A percentile compares a stretch with the other conserved stretches of the same genome.
Conservation (phyloP, 2,888 invertebrate species). For the Molorchus minor region DNA sequence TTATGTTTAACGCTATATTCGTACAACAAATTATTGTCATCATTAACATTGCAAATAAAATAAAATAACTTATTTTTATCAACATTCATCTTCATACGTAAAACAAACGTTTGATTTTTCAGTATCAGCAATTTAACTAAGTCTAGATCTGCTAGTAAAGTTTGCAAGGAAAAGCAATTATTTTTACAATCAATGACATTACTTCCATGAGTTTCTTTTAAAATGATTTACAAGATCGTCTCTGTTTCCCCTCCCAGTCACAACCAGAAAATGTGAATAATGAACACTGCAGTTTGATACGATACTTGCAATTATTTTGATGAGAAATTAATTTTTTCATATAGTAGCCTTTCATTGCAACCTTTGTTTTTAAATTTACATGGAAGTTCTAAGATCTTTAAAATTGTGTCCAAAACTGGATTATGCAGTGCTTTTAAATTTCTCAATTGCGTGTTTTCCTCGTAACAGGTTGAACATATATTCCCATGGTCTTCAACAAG, state of each 20-base stretch:
- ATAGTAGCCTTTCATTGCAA: conserved; percentile 41
- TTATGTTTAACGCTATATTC: conserved; percentile 53
- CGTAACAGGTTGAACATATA: conserved; percentile 50
- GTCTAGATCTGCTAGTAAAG: conserved; percentile 45
- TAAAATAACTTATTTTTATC: conserved; percentile 48
- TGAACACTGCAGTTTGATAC: conserved; percentile 46
- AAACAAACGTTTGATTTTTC: conserved; percentile 48
- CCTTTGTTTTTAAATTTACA: conserved; percentile 50
- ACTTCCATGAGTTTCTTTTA: conserved; percentile 48
- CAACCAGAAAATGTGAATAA: conserved; percentile 42
- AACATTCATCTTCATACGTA: conserved; percentile 47
- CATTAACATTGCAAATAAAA: conserved; percentile 51
- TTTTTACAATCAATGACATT: conserved; percentile 50
- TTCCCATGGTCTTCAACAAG: conserved; percentile 51
- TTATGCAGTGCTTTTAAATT: conserved; percentile 40
- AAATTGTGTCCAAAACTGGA: conserved; percentile 44
- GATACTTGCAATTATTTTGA: conserved; percentile 45
- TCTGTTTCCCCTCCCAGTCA: conserved; percentile 47
- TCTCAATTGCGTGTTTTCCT: conserved; percentile 33
- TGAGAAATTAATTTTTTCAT: conserved; percentile 43
- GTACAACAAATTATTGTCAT: conserved; percentile 42
- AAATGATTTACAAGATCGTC: conserved; percentile 51
- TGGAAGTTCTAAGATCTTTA: conserved; percentile 47
- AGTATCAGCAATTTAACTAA: conserved; percentile 49
- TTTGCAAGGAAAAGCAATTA: conserved; percentile 48